Conservation (phyloP, 2,797 vertebrate species). For the Ceryle rudis region DNA sequence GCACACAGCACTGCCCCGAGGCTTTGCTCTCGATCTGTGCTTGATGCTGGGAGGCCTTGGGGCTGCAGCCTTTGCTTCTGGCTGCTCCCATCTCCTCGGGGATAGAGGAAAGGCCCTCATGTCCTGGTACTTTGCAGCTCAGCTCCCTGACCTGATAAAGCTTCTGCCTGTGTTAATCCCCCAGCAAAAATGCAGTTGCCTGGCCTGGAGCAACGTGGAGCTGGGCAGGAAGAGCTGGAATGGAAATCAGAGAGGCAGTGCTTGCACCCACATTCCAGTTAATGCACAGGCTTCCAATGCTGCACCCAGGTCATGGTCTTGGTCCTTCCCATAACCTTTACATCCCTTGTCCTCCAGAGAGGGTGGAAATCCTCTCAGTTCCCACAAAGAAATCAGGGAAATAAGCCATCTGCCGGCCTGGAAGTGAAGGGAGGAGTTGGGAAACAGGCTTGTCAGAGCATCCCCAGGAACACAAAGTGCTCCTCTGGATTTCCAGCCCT, state of each 20-base stretch:
- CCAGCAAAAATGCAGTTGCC: neutral
- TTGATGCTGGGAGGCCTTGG: neutral
- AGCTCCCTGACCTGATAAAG: neutral
- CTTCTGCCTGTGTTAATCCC: neutral
- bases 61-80: neutral
- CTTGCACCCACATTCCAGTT: neutral
- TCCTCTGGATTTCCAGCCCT: neutral
- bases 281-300: neutral
- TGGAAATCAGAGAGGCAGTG: neutral
- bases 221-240: neutral
- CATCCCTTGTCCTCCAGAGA: neutral
- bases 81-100: neutral
- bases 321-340: neutral
- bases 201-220: neutral
- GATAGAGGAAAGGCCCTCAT: neutral
- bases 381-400: neutral
- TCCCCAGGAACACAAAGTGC: rapidly evolving
- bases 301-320: neutral
- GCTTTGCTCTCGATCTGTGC: rapidly evolving
- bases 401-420: neutral
- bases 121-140: neutral
- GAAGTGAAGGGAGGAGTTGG: neutral
- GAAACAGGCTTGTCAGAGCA: rapidly evolving
- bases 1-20: neutral
- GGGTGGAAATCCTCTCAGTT: neutral